Evolutionary conservation across 1,140 invertebrate species (phyloP), one percentile per base, ranked within the genome.

Genomic region (Octopus bimaculoides): DNA sequence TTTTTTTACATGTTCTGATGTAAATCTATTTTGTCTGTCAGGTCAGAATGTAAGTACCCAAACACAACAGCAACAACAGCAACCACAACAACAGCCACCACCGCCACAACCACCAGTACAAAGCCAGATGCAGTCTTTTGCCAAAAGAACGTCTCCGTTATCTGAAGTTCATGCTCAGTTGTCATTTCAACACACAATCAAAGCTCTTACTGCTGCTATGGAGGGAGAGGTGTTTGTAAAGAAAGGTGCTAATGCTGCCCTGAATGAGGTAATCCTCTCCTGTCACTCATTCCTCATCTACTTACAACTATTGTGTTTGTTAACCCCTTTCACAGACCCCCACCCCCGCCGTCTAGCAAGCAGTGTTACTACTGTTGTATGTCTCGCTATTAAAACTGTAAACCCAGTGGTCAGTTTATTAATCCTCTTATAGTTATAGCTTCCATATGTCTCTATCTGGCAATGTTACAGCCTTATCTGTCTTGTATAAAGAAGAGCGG

Each of bases 121-220:
- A 41, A 41, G 26, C 26, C 26, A 75, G 14, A 5, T 53, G 26
- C 74, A 52, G 41, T 41, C 74, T 53, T 75, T 75, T 6, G 12
- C 26, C 26, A 14, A 14, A 71, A 71, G 66, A 17, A 77, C 14
- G 66, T 10, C 54, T 14, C 56, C 41, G 20, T 80, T 84, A 20
- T 77, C 82, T 12, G 75, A 55, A 9, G 52, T 78, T n/a, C 86
- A 87, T 66, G 83, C 86, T n/a, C 81, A 82, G 69, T 75, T 87
- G 75, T 83, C 86, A 5, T 75, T 82, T 4, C 66, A 78, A 5
- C 81, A 82, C 20, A 85, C 83, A 10, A 41, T 84, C 5, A 74
- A 77, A 17, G 83, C 84, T 26, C 80, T 85, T 26, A 80, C 74
- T 0, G 78, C 78, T 52, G 81, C 82, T 0, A 52, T 82, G 17